Conservation (phyloP, 2,888 invertebrate genomes). For the Alsophila aescularia region DNA sequence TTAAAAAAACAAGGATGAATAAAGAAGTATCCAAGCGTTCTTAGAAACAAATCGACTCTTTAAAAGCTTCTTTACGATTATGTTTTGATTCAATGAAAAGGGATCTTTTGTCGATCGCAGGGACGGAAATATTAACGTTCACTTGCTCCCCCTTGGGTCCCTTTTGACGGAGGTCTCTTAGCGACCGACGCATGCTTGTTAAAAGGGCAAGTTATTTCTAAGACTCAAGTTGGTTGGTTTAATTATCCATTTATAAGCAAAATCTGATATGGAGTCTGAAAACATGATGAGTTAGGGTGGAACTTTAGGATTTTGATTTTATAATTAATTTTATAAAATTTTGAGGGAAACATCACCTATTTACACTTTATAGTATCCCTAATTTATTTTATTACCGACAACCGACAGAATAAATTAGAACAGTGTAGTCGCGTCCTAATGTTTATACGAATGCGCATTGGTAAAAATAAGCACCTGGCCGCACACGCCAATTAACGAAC, state of each 20-base stretch:
- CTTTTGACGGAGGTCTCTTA: conserved; percentile 28
- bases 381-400: no score
- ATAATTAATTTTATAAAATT: no score
- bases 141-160: conserved; percentile 19
- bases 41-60: conserved; percentile 65
- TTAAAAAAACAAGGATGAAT: background rate
- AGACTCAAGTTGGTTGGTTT: conserved; percentile 19
- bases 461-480: no score
- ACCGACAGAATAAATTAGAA: no score
- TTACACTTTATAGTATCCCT: no score
- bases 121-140: conserved; percentile 67
- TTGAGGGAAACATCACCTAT: no score
- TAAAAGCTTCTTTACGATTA: conserved; percentile 69
- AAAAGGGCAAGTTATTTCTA: conserved; percentile 35
- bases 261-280: conserved; percentile 16
- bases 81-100: conserved; percentile 72
- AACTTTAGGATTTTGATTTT: background rate
- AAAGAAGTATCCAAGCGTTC: conserved; percentile 39
- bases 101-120: conserved; percentile 66
- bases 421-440: no score
- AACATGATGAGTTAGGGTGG: background rate
- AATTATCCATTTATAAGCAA: conserved; percentile 28
- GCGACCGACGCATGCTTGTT: conserved; percentile 27
- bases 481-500: no score
- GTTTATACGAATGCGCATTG: no score